A percentile compares a stretch with the other conserved stretches of the same genome.
Conservation (phyloP, 2,888 invertebrate genomes). For the Cheilosia vulpina region DNA sequence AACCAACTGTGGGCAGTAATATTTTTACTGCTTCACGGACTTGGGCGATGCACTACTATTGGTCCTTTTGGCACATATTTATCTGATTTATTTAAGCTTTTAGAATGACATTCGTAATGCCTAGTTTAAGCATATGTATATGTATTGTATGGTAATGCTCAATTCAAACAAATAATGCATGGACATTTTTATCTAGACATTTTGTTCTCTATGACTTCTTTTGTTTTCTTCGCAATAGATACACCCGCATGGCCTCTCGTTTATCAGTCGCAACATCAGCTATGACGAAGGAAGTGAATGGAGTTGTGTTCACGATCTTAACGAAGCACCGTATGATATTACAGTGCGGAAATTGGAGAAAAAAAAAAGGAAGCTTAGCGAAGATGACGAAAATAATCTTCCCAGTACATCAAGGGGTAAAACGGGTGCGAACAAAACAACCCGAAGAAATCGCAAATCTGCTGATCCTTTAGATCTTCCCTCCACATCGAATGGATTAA, state of each 20-base stretch:
- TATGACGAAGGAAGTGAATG: conserved; percentile 95
- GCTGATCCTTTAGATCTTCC: conserved; percentile 64
- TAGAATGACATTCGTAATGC: too few relatives aligned
- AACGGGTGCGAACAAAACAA: conserved; percentile 4
- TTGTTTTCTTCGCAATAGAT: conserved; percentile 76
- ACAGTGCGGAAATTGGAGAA: conserved; percentile 77
- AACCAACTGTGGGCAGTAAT: too few relatives aligned
- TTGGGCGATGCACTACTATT: too few relatives aligned
- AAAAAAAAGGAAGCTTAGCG: conserved; percentile 76
- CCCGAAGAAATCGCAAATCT: background rate
- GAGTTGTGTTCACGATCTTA: conserved; percentile 97
- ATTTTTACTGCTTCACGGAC: too few relatives aligned
- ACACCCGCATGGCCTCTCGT: conserved; percentile 88
- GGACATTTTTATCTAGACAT: background rate
- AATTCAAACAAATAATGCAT: too few relatives aligned
- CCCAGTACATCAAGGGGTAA: conserved; percentile 21
- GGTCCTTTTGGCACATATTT: too few relatives aligned
- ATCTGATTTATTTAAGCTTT: too few relatives aligned
- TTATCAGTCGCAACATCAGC: conserved; percentile 93
- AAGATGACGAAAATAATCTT: conserved; percentile 76
- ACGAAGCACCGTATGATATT: conserved; percentile 85
- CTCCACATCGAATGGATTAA: conserved; percentile 56
- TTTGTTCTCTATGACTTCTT: background rate
- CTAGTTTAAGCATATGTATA: too few relatives aligned
- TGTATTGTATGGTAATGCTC: too few relatives aligned